Percentiles rank a stretch among this genome's conserved stretches.
phyloP scores from a whole-genome alignment of 1,140 invertebrate genomes.

The Meloidogyne chitwoodi region DNA sequence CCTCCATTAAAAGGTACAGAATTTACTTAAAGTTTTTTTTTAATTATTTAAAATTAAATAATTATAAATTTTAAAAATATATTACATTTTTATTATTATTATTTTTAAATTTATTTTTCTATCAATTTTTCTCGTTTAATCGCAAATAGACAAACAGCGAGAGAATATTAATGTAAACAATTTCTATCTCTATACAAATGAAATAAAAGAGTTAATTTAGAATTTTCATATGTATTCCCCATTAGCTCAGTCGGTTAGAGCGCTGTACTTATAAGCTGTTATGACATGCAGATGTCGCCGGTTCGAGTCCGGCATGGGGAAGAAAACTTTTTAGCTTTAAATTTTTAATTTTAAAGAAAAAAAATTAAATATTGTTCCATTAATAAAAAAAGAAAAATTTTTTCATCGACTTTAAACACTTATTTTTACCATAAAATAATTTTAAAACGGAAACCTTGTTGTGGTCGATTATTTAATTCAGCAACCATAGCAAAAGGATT shows the following conservation, averaged over 20 bases:
- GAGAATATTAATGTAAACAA: background rate
- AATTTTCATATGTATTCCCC: conserved; percentile 6
- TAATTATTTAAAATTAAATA: background rate
- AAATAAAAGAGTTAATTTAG: background rate
- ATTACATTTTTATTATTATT: background rate
- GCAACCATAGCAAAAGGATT: conserved; percentile 32
- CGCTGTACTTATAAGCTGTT: conserved; percentile 26
- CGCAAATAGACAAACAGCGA: too few species aligned
- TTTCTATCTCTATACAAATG: background rate
- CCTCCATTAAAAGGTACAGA: background rate
- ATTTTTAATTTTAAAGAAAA: background rate
- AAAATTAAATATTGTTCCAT: background rate
- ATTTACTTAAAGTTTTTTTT: background rate
- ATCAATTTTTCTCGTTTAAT: background rate
- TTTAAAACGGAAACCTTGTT: conserved; percentile 8
- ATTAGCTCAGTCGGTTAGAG: conserved; percentile 31
- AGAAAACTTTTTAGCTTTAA: background rate
- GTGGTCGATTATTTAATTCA: conserved; percentile 15
- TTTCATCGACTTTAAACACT: background rate
- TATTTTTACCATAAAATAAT: background rate
- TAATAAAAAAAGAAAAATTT: background rate
- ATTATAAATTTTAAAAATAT: background rate
- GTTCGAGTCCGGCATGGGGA: conserved; percentile 28
- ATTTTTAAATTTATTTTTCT: background rate
- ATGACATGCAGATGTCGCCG: conserved; percentile 21